These are phyloP conservation scores for Dasyornis broadbenti DNA, from an alignment of 2,113 vertebrate genomes.

Conservation along the genomic window DNA sequence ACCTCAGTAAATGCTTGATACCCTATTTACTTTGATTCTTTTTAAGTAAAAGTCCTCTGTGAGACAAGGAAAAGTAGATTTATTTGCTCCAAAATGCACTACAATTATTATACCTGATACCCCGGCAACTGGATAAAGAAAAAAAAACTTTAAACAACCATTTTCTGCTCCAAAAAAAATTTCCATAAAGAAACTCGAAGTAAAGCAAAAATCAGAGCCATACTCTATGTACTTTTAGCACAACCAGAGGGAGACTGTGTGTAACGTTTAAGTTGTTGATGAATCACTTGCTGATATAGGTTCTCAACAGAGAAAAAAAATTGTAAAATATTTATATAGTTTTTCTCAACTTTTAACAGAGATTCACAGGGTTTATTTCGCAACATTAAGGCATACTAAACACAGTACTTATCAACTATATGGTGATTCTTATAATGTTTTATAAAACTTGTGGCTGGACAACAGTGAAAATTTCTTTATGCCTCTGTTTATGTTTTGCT, in stretches of 20 bases:
- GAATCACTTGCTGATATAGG: background rate
- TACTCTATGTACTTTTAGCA: background rate
- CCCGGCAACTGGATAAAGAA: background rate
- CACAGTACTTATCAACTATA: background rate
- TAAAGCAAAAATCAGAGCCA: background rate
- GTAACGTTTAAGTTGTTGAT: background rate
- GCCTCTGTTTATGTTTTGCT: background rate
- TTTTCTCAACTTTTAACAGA: background rate
- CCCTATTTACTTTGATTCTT: background rate
- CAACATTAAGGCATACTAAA: background rate
- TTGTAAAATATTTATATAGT: background rate
- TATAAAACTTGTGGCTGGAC: background rate
- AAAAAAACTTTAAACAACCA: background rate
- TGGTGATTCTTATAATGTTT: background rate
- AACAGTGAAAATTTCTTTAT: background rate
- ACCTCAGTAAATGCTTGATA: background rate
- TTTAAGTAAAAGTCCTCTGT: background rate
- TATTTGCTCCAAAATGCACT: background rate
- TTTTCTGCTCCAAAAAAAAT: background rate
- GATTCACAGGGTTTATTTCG: background rate
- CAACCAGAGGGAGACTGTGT: background rate
- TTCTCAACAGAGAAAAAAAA: background rate
- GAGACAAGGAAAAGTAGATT: background rate
- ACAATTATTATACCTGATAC: rapidly evolving
- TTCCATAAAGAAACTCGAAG: background rate